Evolutionary conservation across 1,140 invertebrate species (phyloP), one percentile per base, ranked within the genome.

Genomic region (Achroia grisella): DNA sequence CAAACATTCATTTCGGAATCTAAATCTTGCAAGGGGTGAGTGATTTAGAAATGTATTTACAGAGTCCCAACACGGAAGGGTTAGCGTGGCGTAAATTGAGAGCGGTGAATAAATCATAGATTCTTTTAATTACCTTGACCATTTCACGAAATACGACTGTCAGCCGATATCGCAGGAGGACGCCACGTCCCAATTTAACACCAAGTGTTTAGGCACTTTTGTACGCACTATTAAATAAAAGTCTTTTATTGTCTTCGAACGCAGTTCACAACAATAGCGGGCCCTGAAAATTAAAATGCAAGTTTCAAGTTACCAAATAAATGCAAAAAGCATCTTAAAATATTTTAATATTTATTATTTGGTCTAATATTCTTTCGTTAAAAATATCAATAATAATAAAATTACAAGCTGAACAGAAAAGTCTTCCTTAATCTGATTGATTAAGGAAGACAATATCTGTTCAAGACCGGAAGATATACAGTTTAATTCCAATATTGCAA

Each of bases 71-170:
- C 62, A 78, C 64, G 64, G 61, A 75, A 75, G 67, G 70, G 77
- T 81, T 80, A 84, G 75, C 69, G 65, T 74, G 68, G 62, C 61
- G 65, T 69, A 63, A 65, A 69, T 69, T 62, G 62, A 60, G 62
- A 69, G 54, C 41, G 54, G 74, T 75, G 73, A 81, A 79, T 81
- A 70, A 76, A 78, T 81, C 74, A 79, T 77, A 80, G 52, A 73
- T 59, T 67, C 70, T 68, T 65, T 68, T 66, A 44, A 75, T 84
- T 84, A 84, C 80, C 80, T 84, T 84, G 76, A 84, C 77, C 77
- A 81, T 84, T 81, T 81, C 77, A 84, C 74, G 73, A 56, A 72
- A 72, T 72, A 66, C 60, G 64, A 64, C 61, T 45, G 71, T 65
- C 64, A 52, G 66, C 68, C 52, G 58, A 63, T 58, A 59, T 64